Evolutionary conservation across 1,140 invertebrate genomes (phyloP), one percentile per base, ranked within the genome.

Genomic region (Drosophila carrolli): DNA sequence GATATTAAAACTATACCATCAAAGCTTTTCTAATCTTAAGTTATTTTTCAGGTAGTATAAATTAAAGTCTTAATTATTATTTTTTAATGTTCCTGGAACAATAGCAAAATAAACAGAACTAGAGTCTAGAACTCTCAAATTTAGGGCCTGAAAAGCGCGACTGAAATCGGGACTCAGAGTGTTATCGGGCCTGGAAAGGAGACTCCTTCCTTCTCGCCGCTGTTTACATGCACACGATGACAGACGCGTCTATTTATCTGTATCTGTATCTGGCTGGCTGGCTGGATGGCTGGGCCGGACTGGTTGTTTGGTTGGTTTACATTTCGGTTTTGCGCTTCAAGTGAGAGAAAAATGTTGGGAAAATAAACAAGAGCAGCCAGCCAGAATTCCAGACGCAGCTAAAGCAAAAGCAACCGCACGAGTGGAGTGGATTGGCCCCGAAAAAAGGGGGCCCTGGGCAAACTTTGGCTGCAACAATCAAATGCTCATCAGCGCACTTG

Each of bases 401-500:
- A 55, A 62, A 29, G 44, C 38, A 27, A 35, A 60, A 59, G 35
- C 51, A 57, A 37, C 60, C 29, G 48, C 48, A 67, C 48, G 40
- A 46, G 23, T 61, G 70, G 75, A 68, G 76, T 76, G 72, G 48
- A 72, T 57, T 72, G 66, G 65, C 66, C 53, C 68, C 68, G 58
- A 68, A 50, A 66, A 71, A 70, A 70, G 50, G 27, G 35, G 23
- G 43, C 38, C 61, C 47, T 35, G 16, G 23, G 37, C 54, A 61
- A 51, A 67, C 48, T 73, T 77, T 83, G 80, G 63, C 60, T 81
- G 74, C 84, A 72, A 70, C 81, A 83, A 89, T 89, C 85, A 89
- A 89, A 89, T 89, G 80, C 84, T 89, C 84, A 89, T 89, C 84
- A 89, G 85, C 84, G 84, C 80, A 89, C 84, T 89, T 89, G 84